Evolutionary conservation across 2,888 invertebrate genomes (phyloP), one percentile per base, ranked within the genome.

Genomic region (Rotaria magnacalcarata): DNA sequence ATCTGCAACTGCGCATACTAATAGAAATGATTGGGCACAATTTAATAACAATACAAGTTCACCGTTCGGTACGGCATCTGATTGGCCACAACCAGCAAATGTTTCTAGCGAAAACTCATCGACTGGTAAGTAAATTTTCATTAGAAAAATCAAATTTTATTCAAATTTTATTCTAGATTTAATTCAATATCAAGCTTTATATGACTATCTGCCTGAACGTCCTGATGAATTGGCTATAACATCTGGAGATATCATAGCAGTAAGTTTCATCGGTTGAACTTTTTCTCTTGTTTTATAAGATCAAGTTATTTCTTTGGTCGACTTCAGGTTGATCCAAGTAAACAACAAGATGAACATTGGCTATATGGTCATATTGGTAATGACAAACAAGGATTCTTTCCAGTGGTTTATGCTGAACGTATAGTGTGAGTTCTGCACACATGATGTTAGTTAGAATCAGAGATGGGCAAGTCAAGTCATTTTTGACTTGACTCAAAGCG

Each of bases 321-420:
- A 54, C 21, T 21, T 54, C 3, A 54, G 75, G 75, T 75, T 43
- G 75, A 75, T 47, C 75, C 75, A 19, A 47, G 43, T 24, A 41
- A 43, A 47, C 75, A 75, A 75, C 75, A 75, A 75, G 43, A 75
- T 43, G 75, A 75, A 47, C 24, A 47, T 24, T 75, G 75, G 75
- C 5, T 75, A 21, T 75, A 24, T 43, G 75, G 75, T 3, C 41
- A 24, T 27, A 21, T 43, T 41, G 34, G 34, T 67, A 47, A 75
- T 75, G 24, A 43, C 24, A 75, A 47, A 75, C 24, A 75, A 47
- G 75, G 75, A 43, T 75, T 75, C 10, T 75, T 75, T 75, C 75
- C 75, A 7, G 43, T 24, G 2, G 21, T 19, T 24, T 75, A 75
- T n/a, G 47, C 47, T 75, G 75, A 75, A 75, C 67, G 14, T 67